These are phyloP conservation scores for Anoura caudifer DNA, from an alignment of 2,113 vertebrate species.

Conservation along the genomic window DNA sequence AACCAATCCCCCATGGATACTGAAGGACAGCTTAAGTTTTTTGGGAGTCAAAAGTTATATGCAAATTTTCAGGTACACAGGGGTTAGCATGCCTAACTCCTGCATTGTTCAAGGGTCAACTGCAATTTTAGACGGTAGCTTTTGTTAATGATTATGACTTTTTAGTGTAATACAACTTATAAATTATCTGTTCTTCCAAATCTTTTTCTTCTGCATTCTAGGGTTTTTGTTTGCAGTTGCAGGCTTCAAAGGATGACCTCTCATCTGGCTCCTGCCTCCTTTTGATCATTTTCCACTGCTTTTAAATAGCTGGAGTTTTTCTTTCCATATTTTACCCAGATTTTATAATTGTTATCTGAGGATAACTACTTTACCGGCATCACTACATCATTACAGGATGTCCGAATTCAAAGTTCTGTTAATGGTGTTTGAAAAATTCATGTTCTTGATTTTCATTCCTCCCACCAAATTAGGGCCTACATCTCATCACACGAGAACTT, in stretches of 20 bases:
- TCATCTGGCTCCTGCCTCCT: background rate
- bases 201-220: background rate
- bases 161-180: background rate
- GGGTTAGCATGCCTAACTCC: background rate
- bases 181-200: background rate
- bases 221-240: background rate
- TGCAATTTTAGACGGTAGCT: background rate
- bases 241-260: background rate
- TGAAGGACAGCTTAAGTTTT: background rate
- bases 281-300: background rate
- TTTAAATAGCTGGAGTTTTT: background rate
- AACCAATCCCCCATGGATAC: background rate
- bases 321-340: conserved; percentile 2
- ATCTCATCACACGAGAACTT: background rate
- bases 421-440: background rate
- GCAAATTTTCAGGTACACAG: background rate
- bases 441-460: background rate
- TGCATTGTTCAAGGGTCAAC: background rate
- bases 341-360: background rate
- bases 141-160: conserved; percentile 24
- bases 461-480: background rate
- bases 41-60: background rate
- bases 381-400: background rate
- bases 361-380: background rate
- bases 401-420: background rate